Evolutionary conservation across 2,888 invertebrate genomes (phyloP), one percentile per base, ranked within the genome.

Genomic region (Aporophyla lueneburgensis): DNA sequence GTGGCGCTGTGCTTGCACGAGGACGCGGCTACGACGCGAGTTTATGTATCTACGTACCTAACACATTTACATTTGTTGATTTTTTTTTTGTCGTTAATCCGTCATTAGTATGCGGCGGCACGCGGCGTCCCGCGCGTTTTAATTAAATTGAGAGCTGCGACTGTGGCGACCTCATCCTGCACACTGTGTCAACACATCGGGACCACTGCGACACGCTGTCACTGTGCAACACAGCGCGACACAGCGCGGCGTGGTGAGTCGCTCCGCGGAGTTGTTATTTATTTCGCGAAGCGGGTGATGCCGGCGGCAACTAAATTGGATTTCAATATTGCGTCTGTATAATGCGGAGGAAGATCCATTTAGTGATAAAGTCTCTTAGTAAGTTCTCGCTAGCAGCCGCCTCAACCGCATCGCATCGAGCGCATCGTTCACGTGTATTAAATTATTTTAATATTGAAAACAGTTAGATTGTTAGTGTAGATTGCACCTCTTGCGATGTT

Each of bases 51-150:
- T n/a, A n/a, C n/a, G n/a, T n/a, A n/a, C 43, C 49, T 71, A 67
- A 71, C 75, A 78, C 78, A 84, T 87, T 87, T 82, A 84, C 81
- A 89, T 89, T 87, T 79, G 86, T 83, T 74, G 81, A 70, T 84
- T 90, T 87, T 49, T 89, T 89, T 88, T 58, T 69, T 67, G 72
- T 76, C 56, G 73, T 83, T 88, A 89, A 89, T 89, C 84, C 81
- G 70, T 87, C 82, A 88, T 89, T 87, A 87, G 88, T 88, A 91
- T 90, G 91, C 91, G 82, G 71, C 76, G 82, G 27, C 90, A 89
- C 86, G 85, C 76, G 63, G 69, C 53, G 61, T 12, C 24, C 2
- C 58, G 19, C 68, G 51, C 27, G 59, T 65, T 80, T 87, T 85
- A 83, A 88, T 89, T 88, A 86, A 86, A 87, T 87, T 85, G 77